Evolutionary conservation across 2,113 vertebrate species (phyloP).

Genomic region (Salminus brasiliensis): DNA sequence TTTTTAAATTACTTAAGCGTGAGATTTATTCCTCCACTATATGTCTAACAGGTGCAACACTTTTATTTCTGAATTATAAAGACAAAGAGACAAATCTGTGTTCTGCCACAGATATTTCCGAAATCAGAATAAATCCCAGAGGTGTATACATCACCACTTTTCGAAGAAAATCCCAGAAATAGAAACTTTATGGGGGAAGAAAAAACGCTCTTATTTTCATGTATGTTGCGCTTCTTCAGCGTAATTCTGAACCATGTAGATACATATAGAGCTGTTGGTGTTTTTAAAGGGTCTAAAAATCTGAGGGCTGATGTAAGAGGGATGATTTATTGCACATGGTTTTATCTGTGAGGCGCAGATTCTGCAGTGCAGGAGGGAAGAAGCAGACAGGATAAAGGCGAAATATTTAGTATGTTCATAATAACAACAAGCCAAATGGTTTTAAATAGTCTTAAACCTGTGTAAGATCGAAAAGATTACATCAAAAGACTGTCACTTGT

Average conservation of each 20-base stretch:
- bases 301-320: neutral
- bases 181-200: neutral
- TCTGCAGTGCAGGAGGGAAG: too few relatives aligned
- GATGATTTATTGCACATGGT: neutral
- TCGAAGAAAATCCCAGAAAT: neutral
- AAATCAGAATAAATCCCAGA: neutral
- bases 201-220: neutral
- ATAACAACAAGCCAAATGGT: too few relatives aligned
- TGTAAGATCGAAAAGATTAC: too few relatives aligned
- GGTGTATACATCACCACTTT: neutral
- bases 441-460: too few relatives aligned
- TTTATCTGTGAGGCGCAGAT: neutral
- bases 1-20: conserved; percentile 1
- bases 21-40: neutral
- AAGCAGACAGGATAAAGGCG: too few relatives aligned
- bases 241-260: neutral
- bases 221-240: neutral
- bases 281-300: neutral
- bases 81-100: neutral
- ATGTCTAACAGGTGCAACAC: neutral
- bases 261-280: neutral
- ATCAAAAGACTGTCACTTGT: too few relatives aligned
- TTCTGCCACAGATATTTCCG: neutral
- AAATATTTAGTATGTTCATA: too few relatives aligned
- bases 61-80: neutral